Evolutionary conservation across 2,888 invertebrate species (phyloP), one percentile per base, ranked within the genome.

Genomic region (Drosophila meridiana): DNA sequence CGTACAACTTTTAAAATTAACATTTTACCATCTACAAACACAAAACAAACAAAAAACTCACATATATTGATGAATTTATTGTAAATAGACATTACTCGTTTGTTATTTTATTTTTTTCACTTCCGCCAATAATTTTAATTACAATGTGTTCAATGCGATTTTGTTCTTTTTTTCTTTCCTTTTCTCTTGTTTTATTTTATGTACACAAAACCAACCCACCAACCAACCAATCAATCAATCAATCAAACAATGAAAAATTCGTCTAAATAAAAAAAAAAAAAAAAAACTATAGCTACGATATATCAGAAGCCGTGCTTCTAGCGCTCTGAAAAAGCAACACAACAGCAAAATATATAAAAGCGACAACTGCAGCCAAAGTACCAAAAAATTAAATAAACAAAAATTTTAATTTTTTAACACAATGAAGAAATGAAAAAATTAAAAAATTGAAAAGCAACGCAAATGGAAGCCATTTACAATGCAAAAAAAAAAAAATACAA

Each of bases 301-400:
- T 92, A 88, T 91, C 91, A 90, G 92, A 92, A 87, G 92, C 92
- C 83, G 92, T 92, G 87, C 91, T 92, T 73, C 85, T 92, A 92
- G 92, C 92, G 61, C 92, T 92, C 70, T 92, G 87, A 92, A 66
- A 57, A 71, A 63, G 48, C 75, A 75, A 70, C 69, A 68, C 72
- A 68, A 53, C 73, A 71, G 71, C 73, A 73, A 13, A 48, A 40
- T 26, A 48, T 30, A 20, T 20, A 60, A 50, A 50, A 40, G 63
- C 66, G 59, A 74, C 60, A 73, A 69, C 80, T 74, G 82, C 82
- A 86, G 77, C 86, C 73, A 86, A 88, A 86, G 77, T 74, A 88
- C 80, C 85, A 82, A 82, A 89, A 30, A 40, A 40, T 9, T 2
- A 28, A 8, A 52, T 26, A 57, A 50, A 9, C 50, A 9, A 14